These are phyloP conservation scores for Hirundichthys speculiger DNA, from an alignment of 2,113 vertebrate genomes.

Conservation along the genomic window DNA sequence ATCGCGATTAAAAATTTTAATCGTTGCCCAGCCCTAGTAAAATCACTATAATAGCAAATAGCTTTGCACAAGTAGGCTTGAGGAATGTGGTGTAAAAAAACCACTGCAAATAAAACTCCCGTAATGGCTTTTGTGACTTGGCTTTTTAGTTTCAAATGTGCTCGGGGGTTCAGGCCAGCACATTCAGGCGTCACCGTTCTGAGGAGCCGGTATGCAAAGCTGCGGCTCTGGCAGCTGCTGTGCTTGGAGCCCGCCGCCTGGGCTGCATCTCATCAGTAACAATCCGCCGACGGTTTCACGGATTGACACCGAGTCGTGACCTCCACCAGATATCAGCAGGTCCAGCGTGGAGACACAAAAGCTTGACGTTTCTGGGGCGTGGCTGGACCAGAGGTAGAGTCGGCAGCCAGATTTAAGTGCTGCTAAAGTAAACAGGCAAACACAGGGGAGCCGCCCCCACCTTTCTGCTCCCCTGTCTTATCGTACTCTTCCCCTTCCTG, in stretches of 20 bases:
- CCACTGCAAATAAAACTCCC: constrained; percentile 37
- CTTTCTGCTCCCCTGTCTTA: constrained; percentile 42
- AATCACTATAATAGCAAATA: constrained; percentile 45
- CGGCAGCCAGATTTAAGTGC: constrained; percentile 26
- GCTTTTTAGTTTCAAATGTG: constrained; percentile 37
- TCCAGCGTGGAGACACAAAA: constrained; percentile 39
- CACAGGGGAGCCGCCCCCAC: constrained; percentile 48
- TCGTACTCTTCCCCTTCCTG: constrained; percentile 43
- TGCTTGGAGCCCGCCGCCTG: constrained; percentile 10
- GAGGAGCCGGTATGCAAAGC: constrained; percentile 38
- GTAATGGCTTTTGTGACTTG: constrained; percentile 54
- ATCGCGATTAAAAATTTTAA: too few relatives aligned
- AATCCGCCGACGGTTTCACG: constrained; percentile 7
- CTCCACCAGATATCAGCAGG: constrained; percentile 34
- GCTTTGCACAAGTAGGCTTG: constrained; percentile 39
- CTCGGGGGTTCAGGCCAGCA: constrained; percentile 42
- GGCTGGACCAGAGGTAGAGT: constrained; percentile 36
- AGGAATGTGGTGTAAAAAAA: constrained; percentile 38
- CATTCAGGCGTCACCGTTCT: constrained; percentile 45
- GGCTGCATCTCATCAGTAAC: constrained; percentile 49
- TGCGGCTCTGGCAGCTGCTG: constrained; percentile 54
- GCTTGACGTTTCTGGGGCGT: constrained; percentile 43
- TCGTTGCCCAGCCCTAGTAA: too few relatives aligned
- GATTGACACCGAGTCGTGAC: constrained; percentile 41
- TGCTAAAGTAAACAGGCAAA: constrained; percentile 38